Conservation (phyloP, 2,797 vertebrate genomes). For the Enteromius viviparus region DNA sequence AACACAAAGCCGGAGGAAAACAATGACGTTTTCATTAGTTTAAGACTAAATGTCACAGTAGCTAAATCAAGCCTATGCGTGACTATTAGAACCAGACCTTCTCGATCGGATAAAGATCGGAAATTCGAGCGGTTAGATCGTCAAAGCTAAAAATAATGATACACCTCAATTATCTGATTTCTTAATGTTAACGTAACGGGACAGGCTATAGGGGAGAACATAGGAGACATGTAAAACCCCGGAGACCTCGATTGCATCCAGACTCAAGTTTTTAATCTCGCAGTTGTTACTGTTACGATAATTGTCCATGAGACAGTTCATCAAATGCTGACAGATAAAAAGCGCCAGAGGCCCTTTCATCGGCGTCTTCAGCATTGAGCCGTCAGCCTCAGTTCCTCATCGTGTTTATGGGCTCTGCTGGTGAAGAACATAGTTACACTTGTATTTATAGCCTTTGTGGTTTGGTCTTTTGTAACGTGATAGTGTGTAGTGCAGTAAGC, state of each 20-base stretch:
- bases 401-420: slow-evolving; percentile 57
- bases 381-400: slow-evolving; percentile 26
- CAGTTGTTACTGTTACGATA: slow-evolving; percentile 25
- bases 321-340: slow-evolving; percentile 45
- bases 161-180: slow-evolving; percentile 28
- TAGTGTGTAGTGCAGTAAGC: slow-evolving; percentile 32
- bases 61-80: slow-evolving; percentile 67
- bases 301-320: slow-evolving; percentile 44
- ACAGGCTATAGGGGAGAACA: slow-evolving; percentile 22
- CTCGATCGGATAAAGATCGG: slow-evolving; percentile 30
- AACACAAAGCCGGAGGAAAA: slow-evolving; percentile 62
- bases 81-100: slow-evolving; percentile 30
- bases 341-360: neutral
- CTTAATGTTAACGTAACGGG: slow-evolving; percentile 19
- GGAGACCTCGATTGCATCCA: slow-evolving; percentile 25
- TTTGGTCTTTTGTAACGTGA: slow-evolving; percentile 54
- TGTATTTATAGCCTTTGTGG: slow-evolving; percentile 61
- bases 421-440: slow-evolving; percentile 48
- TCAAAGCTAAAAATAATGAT: slow-evolving; percentile 32
- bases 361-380: slow-evolving; percentile 36
- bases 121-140: slow-evolving; percentile 23
- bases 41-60: slow-evolving; percentile 75
- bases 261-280: slow-evolving; percentile 42
- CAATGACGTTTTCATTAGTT: slow-evolving; percentile 61
- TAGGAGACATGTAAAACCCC: neutral